Evolutionary conservation across 2,888 invertebrate genomes (phyloP).

Genomic region (Lochmaea crataegi): DNA sequence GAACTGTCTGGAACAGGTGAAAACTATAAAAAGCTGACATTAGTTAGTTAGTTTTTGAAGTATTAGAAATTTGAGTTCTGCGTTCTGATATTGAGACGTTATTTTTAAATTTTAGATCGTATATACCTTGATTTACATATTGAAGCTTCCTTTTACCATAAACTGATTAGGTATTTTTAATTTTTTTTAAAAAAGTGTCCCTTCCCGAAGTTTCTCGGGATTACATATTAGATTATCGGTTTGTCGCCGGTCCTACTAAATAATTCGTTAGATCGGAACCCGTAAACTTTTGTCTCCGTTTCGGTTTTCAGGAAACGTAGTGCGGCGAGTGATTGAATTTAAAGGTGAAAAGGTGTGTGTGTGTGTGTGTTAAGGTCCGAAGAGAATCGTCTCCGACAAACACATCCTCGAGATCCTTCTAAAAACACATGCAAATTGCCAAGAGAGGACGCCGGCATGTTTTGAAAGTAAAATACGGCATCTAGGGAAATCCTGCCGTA

Average conservation of each 20-base stretch:
- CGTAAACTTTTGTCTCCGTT: constrained; percentile 34
- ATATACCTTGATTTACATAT: too few relatives aligned
- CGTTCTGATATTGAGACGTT: too few relatives aligned
- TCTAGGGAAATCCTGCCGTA: constrained; percentile 57
- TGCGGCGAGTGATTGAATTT: constrained; percentile 40
- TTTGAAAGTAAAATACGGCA: constrained; percentile 58
- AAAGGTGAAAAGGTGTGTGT: constrained; percentile 35
- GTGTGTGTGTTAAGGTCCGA: constrained; percentile 33
- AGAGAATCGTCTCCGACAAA: constrained; percentile 41
- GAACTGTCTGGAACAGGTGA: too few relatives aligned
- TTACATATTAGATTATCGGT: constrained; percentile 9
- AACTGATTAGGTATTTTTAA: neutral
- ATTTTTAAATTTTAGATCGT: too few relatives aligned
- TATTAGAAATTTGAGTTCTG: too few relatives aligned
- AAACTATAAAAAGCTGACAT: too few relatives aligned
- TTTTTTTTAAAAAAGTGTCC: neutral
- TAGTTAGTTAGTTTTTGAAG: too few relatives aligned
- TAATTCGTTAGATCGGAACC: constrained; percentile 7
- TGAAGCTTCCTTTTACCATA: too few relatives aligned
- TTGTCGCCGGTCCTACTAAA: neutral
- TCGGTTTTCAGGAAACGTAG: constrained; percentile 26
- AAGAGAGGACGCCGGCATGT: constrained; percentile 45
- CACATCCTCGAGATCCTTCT: constrained; percentile 29
- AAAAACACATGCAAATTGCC: constrained; percentile 57
- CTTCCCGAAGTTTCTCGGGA: neutral